phyloP scores from a whole-genome alignment of 2,888 invertebrate genomes.

The Hirtodrosophila confusa region DNA sequence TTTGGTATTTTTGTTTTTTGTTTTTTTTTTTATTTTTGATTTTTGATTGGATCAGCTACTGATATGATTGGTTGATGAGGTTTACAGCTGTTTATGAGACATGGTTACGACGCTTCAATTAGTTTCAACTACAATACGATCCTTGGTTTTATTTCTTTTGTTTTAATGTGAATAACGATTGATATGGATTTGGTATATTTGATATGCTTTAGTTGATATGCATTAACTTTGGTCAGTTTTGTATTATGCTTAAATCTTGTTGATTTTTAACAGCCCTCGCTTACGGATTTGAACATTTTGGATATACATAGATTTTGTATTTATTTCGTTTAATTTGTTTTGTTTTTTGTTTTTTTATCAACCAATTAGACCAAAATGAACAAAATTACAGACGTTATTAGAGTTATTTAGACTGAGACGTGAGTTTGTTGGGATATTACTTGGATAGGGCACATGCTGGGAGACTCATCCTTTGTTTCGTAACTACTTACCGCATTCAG shows the following conservation, averaged over 20 bases:
- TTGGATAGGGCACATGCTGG: constrained; percentile 46
- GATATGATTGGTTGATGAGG: constrained; percentile 42
- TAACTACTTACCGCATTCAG: constrained; percentile 94
- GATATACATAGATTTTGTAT: constrained; percentile 7
- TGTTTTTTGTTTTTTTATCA: constrained; percentile 14
- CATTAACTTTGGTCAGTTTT: constrained; percentile 34
- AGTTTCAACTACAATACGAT: constrained; percentile 50
- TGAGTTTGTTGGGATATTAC: constrained; percentile 59
- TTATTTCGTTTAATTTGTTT: constrained; percentile 25
- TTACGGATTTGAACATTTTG: constrained; percentile 49
- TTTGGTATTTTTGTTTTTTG: constrained; percentile 17
- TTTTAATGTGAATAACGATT: constrained; percentile 47
- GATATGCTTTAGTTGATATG: constrained; percentile 22
- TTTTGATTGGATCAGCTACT: constrained; percentile 24
- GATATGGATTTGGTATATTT: constrained; percentile 34
- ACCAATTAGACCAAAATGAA: constrained; percentile 81
- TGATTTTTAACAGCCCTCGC: neutral
- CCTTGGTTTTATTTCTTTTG: constrained; percentile 21
- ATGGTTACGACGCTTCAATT: constrained; percentile 56
- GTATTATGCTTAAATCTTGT: constrained; percentile 9
- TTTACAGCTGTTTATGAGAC: constrained; percentile 39
- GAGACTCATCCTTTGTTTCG: constrained; percentile 6
- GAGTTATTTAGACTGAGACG: constrained; percentile 62
- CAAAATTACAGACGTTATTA: constrained; percentile 79
- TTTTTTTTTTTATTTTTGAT: constrained; percentile 15